Conservation (phyloP, 2,888 invertebrate species). For the Drosophila tripunctata region DNA sequence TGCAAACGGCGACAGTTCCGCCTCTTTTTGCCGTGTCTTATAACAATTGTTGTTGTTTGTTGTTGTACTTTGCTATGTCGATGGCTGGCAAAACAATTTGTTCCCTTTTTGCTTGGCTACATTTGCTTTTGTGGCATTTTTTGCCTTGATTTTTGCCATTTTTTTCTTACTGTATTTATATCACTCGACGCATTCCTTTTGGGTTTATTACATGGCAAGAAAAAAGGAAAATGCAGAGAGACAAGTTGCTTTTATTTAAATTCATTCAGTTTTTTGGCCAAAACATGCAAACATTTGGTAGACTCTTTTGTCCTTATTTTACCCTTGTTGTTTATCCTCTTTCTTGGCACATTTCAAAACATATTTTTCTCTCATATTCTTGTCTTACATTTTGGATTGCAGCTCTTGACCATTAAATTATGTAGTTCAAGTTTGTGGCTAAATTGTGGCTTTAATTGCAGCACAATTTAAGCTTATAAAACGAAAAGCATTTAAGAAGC, state of each 20-base stretch:
- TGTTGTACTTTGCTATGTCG: slow-evolving; percentile 26
- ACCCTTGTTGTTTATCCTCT: neutral
- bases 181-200: slow-evolving; percentile 65
- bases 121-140: slow-evolving; percentile 61
- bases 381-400: slow-evolving; percentile 42
- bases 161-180: slow-evolving; percentile 7
- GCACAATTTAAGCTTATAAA: slow-evolving; percentile 15
- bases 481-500: slow-evolving; percentile 33
- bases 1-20: slow-evolving; percentile 55
- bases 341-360: slow-evolving; percentile 54
- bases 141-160: slow-evolving; percentile 57
- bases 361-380: slow-evolving; percentile 66
- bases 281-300: slow-evolving; percentile 66
- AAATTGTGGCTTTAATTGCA: slow-evolving; percentile 38
- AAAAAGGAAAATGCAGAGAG: neutral
- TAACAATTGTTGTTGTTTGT: slow-evolving; percentile 22
- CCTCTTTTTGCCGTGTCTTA: slow-evolving; percentile 29
- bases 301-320: slow-evolving; percentile 13
- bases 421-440: slow-evolving; percentile 33
- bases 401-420: slow-evolving; percentile 55
- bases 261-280: slow-evolving; percentile 71
- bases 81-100: slow-evolving; percentile 52
- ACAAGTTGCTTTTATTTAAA: slow-evolving; percentile 49
- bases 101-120: slow-evolving; percentile 50
- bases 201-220: slow-evolving; percentile 67